Evolutionary conservation across 2,113 vertebrate species (phyloP).

Genomic region (Erythrolamprus reginae): DNA sequence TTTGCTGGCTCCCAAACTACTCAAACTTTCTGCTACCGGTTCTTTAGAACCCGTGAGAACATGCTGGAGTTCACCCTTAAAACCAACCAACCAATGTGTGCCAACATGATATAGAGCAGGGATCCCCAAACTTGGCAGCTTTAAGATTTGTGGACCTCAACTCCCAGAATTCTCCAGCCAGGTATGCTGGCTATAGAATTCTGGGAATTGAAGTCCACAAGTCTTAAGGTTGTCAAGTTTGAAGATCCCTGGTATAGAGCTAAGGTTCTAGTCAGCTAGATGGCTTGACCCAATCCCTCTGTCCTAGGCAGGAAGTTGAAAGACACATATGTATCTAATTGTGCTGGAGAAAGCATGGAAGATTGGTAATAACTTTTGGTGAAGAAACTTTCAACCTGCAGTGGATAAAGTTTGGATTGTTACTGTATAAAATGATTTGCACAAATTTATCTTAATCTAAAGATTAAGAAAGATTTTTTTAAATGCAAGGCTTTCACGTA

Average conservation of each 20-base stretch:
- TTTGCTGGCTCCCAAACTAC: too few species aligned
- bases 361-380: not conserved
- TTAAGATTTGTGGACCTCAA: too few species aligned
- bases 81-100: not conserved
- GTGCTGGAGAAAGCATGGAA: not conserved
- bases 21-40: too few species aligned
- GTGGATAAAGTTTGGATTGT: not conserved
- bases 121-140: too few species aligned
- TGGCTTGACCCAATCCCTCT: not conserved
- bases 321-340: not conserved
- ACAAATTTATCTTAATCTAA: not conserved
- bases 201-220: too few species aligned
- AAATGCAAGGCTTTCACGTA: not conserved
- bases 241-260: not conserved
- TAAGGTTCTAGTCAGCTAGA: not conserved
- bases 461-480: too few species aligned
- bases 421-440: not conserved
- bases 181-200: too few species aligned
- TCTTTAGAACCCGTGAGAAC: too few species aligned
- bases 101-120: not conserved
- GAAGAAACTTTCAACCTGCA: not conserved
- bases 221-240: too few species aligned
- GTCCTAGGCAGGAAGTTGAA: not conserved
- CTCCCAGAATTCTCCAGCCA: too few species aligned
- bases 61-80: too few species aligned